Conservation (phyloP, 2,113 vertebrate species). For the Symphodus melops region DNA sequence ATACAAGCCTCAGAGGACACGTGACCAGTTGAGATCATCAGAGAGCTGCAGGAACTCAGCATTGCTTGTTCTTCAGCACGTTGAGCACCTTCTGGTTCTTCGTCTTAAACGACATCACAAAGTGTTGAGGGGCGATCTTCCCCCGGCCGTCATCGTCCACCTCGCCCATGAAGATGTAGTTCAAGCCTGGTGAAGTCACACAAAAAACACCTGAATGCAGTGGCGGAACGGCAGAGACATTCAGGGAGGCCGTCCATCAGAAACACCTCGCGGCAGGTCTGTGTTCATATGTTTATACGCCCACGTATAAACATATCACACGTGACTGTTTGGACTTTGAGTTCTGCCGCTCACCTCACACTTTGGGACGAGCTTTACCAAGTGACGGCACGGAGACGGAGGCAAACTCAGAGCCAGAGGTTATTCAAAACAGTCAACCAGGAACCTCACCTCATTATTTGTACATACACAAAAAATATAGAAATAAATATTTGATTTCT, state of each 20-base stretch:
- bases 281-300: conserved; percentile 68
- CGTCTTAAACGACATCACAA: conserved; percentile 92
- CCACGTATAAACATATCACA: conserved; percentile 62
- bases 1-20: conserved; percentile 22
- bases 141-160: conserved; percentile 93
- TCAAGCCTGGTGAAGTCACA: conserved; percentile 90
- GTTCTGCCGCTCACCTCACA: conserved; percentile 75
- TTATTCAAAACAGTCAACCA: conserved; percentile 60
- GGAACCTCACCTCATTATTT: not conserved
- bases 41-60: conserved; percentile 78
- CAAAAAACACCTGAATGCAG: conserved; percentile 86
- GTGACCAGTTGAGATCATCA: conserved; percentile 3
- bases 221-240: conserved; percentile 83
- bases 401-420: conserved; percentile 75
- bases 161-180: conserved; percentile 98
- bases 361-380: conserved; percentile 18
- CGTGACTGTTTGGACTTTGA: conserved; percentile 64
- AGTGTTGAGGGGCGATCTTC: conserved; percentile 91
- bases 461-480: not conserved
- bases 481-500: not conserved
- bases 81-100: conserved; percentile 94
- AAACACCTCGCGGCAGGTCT: conserved; percentile 45
- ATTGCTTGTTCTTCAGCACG: conserved; percentile 90
- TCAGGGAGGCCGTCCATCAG: conserved; percentile 79
- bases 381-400: conserved; percentile 38